Percentiles rank a stretch among this genome's conserved stretches.
Evolutionary conservation across 1,140 invertebrate genomes (phyloP).

Genomic region (Vanessa tameamea): DNA sequence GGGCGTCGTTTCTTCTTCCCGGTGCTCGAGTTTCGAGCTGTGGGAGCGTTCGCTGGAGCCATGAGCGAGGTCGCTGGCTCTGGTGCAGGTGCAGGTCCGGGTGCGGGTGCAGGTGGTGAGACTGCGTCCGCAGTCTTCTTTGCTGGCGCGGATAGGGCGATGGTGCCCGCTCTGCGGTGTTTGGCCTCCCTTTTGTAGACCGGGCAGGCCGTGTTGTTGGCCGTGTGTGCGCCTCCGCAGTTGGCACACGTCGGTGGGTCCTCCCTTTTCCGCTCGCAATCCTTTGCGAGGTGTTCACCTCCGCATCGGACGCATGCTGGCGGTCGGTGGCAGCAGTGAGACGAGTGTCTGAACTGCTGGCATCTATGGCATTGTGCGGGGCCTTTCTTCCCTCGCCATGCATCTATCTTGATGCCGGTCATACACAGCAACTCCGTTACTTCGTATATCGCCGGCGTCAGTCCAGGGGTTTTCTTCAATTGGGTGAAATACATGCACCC

Average conservation of each 20-base stretch:
- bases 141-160: neutral
- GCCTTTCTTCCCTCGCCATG: conserved; percentile 13
- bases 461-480: neutral
- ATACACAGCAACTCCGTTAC: neutral
- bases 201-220: neutral
- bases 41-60: too few species aligned
- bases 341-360: conserved; percentile 19
- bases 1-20: too few species aligned
- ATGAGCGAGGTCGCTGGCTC: too few species aligned
- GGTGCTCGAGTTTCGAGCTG: too few species aligned
- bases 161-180: neutral
- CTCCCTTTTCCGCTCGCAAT: neutral
- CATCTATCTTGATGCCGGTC: neutral
- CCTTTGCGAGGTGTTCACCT: neutral
- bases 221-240: conserved; percentile 13
- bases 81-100: too few species aligned
- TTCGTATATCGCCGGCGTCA: neutral
- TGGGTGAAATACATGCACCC: too few species aligned
- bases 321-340: neutral
- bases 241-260: conserved; percentile 19
- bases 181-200: neutral
- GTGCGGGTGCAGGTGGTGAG: too few species aligned
- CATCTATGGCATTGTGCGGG: conserved; percentile 22
- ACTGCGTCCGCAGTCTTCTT: neutral
- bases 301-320: neutral